These are phyloP conservation scores for Kradibia gibbosae DNA, from an alignment of 1,140 invertebrate species.

Conservation along the genomic window DNA sequence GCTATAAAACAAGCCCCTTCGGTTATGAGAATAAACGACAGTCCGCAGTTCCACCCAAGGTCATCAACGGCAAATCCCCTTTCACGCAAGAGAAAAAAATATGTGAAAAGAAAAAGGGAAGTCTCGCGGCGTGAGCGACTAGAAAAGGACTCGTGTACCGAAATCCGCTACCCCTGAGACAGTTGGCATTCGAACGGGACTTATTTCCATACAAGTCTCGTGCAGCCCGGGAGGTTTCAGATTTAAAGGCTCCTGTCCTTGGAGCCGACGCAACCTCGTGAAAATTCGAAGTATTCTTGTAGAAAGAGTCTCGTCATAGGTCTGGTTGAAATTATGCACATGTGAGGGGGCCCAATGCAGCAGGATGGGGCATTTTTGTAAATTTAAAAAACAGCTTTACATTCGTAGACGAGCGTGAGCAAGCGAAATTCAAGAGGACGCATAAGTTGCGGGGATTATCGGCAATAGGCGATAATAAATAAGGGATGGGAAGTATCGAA, in stretches of 20 bases:
- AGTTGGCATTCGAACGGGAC: conserved; percentile 27
- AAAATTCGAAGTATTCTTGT: not conserved
- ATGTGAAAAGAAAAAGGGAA: not conserved
- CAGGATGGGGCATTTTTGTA: not conserved
- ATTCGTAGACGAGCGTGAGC: not conserved
- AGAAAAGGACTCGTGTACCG: conserved; percentile 4
- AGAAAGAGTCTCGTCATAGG: not conserved
- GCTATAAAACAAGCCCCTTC: conserved; percentile 2
- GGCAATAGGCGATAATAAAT: not conserved
- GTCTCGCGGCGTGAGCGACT: conserved; percentile 2
- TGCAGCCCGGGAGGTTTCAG: not conserved
- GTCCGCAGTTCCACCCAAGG: not conserved
- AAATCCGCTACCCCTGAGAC: conserved; percentile 18
- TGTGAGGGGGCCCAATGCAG: conserved; percentile 6
- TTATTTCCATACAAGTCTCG: conserved; percentile 7
- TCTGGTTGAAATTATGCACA: not conserved
- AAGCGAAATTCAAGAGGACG: not conserved
- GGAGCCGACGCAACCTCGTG: not conserved
- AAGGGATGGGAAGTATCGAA: conserved; percentile 1
- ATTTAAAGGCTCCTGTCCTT: conserved; percentile 6
- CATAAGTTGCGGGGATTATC: conserved; percentile 10
- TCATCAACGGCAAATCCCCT: conserved; percentile 17
- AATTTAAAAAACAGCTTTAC: not conserved
- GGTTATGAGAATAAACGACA: not conserved
- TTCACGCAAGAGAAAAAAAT: not conserved